These are phyloP conservation scores for Ammodytes dubius DNA, from an alignment of 2,113 vertebrate species.

Conservation along the genomic window DNA sequence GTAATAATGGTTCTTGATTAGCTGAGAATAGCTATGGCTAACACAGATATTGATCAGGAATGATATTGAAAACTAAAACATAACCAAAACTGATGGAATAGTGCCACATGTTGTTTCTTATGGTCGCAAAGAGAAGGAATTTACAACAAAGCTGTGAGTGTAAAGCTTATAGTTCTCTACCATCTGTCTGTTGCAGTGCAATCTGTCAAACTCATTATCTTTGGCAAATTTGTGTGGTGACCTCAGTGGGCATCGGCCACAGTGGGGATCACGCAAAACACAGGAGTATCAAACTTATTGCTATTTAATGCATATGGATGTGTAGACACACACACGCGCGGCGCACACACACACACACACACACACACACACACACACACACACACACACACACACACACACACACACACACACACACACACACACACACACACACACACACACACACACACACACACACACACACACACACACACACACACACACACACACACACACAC, in stretches of 20 bases:
- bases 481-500: background rate
- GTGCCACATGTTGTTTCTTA: slow-evolving; percentile 2
- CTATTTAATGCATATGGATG: background rate
- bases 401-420: background rate
- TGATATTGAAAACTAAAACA: slow-evolving; percentile 3
- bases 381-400: background rate
- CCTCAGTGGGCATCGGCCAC: slow-evolving; percentile 36
- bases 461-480: background rate
- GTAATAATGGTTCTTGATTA: slow-evolving; percentile 1
- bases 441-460: background rate
- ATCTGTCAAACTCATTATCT: slow-evolving; percentile 49
- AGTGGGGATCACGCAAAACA: slow-evolving; percentile 23
- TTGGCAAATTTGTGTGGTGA: slow-evolving; percentile 24
- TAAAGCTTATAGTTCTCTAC: background rate
- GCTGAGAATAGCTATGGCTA: background rate
- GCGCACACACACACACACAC: background rate
- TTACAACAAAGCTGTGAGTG: slow-evolving; percentile 2
- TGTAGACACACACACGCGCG: background rate
- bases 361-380: background rate
- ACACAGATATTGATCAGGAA: slow-evolving; percentile 1
- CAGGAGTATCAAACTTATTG: slow-evolving; percentile 16
- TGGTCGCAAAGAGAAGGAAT: background rate
- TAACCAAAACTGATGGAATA: background rate
- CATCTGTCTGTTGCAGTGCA: slow-evolving; percentile 38
- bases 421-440: background rate